Percentiles rank a stretch among this genome's conserved stretches.
phyloP scores from a whole-genome alignment of 2,797 vertebrate genomes.

The Macrochelys suwanniensis region DNA sequence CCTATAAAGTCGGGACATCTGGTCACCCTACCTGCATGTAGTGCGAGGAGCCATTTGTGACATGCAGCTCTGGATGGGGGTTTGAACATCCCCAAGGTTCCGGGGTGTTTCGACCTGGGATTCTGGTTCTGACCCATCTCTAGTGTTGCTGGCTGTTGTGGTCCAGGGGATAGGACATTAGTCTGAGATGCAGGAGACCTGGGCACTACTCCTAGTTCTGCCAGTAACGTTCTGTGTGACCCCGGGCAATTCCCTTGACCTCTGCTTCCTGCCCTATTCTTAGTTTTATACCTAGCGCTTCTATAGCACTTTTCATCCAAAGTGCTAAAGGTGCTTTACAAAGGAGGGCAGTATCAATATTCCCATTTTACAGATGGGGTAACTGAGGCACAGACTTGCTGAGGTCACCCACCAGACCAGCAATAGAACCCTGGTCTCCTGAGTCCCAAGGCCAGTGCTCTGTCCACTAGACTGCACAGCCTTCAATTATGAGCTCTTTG shows the following conservation, averaged over 20 bases:
- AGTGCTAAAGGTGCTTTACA: not conserved
- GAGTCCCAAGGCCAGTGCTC: not conserved
- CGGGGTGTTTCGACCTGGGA: fast-evolving
- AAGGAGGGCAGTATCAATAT: not conserved
- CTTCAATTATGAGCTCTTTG: not conserved
- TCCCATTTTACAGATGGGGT: not conserved
- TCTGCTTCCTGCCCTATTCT: not conserved
- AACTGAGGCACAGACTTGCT: not conserved
- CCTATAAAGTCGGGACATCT: no score
- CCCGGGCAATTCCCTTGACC: not conserved
- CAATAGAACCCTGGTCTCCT: not conserved
- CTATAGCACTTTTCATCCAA: not conserved
- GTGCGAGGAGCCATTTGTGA: not conserved
- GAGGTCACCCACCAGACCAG: not conserved
- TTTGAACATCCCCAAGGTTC: not conserved
- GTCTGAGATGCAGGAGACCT: not conserved
- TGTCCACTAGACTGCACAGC: not conserved
- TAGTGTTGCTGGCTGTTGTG: not conserved
- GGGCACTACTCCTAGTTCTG: not conserved
- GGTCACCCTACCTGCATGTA: no score
- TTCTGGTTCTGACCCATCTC: no score
- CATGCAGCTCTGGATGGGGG: not conserved
- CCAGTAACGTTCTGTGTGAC: not conserved
- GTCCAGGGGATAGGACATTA: not conserved
- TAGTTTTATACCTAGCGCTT: not conserved